Conservation (phyloP, 2,888 invertebrate genomes). For the Pandemis heparana region DNA sequence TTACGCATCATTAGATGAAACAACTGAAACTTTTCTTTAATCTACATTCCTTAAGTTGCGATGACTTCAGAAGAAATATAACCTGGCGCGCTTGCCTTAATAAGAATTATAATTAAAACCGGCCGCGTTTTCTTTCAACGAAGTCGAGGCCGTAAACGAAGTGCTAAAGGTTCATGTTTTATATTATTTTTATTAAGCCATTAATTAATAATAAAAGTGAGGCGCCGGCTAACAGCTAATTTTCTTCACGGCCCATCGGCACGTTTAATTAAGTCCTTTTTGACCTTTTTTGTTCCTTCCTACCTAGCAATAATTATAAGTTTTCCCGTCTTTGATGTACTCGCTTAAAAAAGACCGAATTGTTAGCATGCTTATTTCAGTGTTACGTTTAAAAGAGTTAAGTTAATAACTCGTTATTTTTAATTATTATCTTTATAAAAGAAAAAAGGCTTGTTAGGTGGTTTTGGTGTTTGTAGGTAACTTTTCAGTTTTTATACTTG, state of each 20-base stretch:
- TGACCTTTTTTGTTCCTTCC: slow-evolving; percentile 26
- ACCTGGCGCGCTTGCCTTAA: not conserved
- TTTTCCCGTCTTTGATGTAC: slow-evolving; percentile 34
- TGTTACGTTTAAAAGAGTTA: not conserved
- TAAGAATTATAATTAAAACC: slow-evolving; percentile 35
- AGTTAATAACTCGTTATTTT: not conserved
- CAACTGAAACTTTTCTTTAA: not conserved
- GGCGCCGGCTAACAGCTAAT: slow-evolving; percentile 41
- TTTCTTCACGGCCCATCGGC: slow-evolving; percentile 38
- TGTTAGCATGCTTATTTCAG: slow-evolving; percentile 26
- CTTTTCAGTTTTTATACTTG: not conserved
- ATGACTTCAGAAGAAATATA: not conserved
- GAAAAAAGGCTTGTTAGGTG: not conserved
- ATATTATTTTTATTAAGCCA: slow-evolving; percentile 43
- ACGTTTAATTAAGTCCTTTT: slow-evolving; percentile 42
- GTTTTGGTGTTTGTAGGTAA: not conserved
- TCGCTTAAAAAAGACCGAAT: slow-evolving; percentile 31
- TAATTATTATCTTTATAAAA: not conserved
- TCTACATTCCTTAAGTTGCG: not conserved
- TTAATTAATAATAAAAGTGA: slow-evolving; percentile 42
- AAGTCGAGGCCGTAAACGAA: slow-evolving; percentile 21
- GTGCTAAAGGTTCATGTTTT: slow-evolving; percentile 31
- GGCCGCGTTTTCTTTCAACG: slow-evolving; percentile 12
- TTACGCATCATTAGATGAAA: not conserved
- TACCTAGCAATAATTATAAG: slow-evolving; percentile 41